Evolutionary conservation across 1,140 invertebrate species (phyloP).

Genomic region (Orius insidiosus): DNA sequence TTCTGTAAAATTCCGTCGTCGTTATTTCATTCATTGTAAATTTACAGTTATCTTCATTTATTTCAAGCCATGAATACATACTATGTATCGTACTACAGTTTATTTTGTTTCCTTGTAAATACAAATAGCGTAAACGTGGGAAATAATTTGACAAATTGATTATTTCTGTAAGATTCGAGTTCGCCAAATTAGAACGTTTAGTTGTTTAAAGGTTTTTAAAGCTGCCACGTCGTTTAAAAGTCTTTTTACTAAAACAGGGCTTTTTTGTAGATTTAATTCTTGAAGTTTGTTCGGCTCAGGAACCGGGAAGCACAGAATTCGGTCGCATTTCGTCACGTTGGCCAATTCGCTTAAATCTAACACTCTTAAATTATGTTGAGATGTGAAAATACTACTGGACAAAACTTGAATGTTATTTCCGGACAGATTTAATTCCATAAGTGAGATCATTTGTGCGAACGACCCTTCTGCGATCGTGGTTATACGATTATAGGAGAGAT

Average conservation of each 20-base stretch:
- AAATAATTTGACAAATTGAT: constrained; percentile 50
- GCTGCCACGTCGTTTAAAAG: constrained; percentile 49
- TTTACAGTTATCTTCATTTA: constrained; percentile 5
- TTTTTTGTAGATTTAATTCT: constrained; percentile 52
- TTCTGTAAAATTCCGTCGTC: neutral
- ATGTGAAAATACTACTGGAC: constrained; percentile 43
- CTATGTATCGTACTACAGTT: constrained; percentile 38
- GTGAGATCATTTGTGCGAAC: constrained; percentile 41
- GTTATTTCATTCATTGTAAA: constrained; percentile 10
- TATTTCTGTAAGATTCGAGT: constrained; percentile 40
- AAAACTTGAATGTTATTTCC: constrained; percentile 52
- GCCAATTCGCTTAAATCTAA: constrained; percentile 49
- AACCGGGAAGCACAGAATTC: constrained; percentile 41
- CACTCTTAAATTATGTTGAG: constrained; percentile 41
- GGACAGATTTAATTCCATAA: constrained; percentile 57
- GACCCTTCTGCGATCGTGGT: constrained; percentile 41
- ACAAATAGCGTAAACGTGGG: constrained; percentile 41
- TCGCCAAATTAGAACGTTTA: constrained; percentile 48
- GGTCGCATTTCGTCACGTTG: constrained; percentile 32
- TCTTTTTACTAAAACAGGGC: constrained; percentile 46
- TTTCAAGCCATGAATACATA: constrained; percentile 14
- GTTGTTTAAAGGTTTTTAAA: constrained; percentile 44
- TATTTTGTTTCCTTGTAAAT: constrained; percentile 40
- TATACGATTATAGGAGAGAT: constrained; percentile 48
- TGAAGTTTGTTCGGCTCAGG: constrained; percentile 47